A percentile compares a stretch with the other conserved stretches of the same genome.
Evolutionary conservation across 2,113 vertebrate species (phyloP).

Genomic region (Sphyrna mokarran): DNA sequence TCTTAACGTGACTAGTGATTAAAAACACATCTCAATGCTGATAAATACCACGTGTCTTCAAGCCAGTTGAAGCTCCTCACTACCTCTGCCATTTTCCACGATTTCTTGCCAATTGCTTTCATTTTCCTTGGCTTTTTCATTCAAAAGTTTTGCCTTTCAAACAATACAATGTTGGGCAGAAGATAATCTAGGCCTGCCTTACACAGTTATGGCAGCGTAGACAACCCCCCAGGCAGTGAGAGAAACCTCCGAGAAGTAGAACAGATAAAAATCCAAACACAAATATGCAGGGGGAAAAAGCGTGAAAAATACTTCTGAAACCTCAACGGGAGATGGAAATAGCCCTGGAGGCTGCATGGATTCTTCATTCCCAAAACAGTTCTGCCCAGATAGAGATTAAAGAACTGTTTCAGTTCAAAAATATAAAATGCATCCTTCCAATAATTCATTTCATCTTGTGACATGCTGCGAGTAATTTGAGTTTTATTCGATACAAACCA

Average conservation of each 20-base stretch:
- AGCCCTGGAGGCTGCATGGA: not conserved
- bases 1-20: not conserved
- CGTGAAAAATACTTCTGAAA: not conserved
- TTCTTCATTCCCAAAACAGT: not conserved
- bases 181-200: not conserved
- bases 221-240: not conserved
- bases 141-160: not conserved
- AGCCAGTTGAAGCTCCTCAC: not conserved
- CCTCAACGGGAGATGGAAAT: not conserved
- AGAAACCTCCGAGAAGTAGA: not conserved
- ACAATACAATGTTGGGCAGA: not conserved
- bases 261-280: not conserved
- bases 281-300: not conserved
- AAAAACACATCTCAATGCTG: not conserved
- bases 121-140: not conserved
- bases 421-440: not conserved
- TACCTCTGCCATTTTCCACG: not conserved
- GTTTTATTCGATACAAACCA: not conserved
- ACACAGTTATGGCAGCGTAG: not conserved
- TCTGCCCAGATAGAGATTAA: not conserved
- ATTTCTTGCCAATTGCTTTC: not conserved
- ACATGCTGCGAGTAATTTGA: not conserved
- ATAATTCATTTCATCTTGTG: not conserved
- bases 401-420: not conserved
- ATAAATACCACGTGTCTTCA: not conserved